Percentiles rank a stretch among this genome's conserved stretches.
Evolutionary conservation across 1,140 invertebrate species (phyloP).

Genomic region (Marisa cornuarietis): DNA sequence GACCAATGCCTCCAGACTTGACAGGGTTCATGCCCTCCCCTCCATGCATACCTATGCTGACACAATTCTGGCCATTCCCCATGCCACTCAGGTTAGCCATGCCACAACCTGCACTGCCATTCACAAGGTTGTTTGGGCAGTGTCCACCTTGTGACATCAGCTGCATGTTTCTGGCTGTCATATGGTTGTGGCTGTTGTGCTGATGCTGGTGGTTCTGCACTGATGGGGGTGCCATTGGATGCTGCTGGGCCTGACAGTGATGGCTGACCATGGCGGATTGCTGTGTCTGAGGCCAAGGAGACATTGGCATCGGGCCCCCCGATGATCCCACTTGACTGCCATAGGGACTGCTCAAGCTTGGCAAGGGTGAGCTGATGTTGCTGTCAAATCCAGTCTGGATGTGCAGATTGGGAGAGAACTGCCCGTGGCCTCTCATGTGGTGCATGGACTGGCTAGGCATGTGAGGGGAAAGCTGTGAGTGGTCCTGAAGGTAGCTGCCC

Average conservation of each 20-base stretch:
- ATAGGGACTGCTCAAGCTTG: constrained; percentile 37
- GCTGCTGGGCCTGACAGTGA: constrained; percentile 20
- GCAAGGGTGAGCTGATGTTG: constrained; percentile 35
- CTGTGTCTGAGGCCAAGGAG: constrained; percentile 20
- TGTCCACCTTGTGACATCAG: neutral
- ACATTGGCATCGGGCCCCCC: constrained; percentile 23
- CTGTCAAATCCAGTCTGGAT: constrained; percentile 40
- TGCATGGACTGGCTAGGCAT: constrained; percentile 12
- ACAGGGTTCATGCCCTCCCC: neutral
- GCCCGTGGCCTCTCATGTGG: constrained; percentile 10
- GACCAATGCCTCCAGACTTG: too few species aligned
- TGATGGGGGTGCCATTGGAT: constrained; percentile 36
- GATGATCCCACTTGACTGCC: constrained; percentile 51
- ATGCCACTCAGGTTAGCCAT: neutral
- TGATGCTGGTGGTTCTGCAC: constrained; percentile 9
- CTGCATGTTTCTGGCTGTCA: constrained; percentile 11
- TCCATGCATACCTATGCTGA: neutral
- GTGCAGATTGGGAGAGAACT: constrained; percentile 37
- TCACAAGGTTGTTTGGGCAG: constrained; percentile 22
- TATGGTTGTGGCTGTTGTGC: constrained; percentile 32
- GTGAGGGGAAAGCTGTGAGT: constrained; percentile 14
- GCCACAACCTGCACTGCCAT: neutral
- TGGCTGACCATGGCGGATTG: constrained; percentile 23
- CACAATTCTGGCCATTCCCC: neutral
- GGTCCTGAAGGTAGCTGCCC: constrained; percentile 13